Evolutionary conservation across 2,888 invertebrate genomes (phyloP).

Genomic region (Deilephila porcellus): DNA sequence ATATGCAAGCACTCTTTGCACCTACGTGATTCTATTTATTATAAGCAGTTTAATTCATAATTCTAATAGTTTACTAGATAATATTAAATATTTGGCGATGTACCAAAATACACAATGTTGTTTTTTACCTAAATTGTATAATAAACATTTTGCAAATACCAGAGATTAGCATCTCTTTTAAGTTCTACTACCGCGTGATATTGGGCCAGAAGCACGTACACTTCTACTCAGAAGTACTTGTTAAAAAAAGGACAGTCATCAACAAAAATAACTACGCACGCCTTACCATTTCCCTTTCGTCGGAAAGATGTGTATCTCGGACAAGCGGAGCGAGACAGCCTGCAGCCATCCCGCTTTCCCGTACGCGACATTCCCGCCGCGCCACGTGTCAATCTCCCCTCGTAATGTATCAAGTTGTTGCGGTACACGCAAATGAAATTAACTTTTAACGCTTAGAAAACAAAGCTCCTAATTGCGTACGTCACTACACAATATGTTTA

Average conservation of each 20-base stretch:
- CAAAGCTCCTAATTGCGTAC: conserved; percentile 66
- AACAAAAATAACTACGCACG: conserved; percentile 66
- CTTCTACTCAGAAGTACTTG: conserved; percentile 40
- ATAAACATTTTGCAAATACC: neutral
- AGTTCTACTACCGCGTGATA: neutral
- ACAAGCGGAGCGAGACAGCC: conserved; percentile 62
- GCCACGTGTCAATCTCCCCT: conserved; percentile 72
- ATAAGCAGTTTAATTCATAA: too few species aligned
- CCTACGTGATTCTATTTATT: too few species aligned
- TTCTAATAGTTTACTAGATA: too few species aligned
- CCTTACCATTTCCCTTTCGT: conserved; percentile 74
- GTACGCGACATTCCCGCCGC: conserved; percentile 64
- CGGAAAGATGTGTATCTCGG: conserved; percentile 72
- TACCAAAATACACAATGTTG: neutral
- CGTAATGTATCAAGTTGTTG: conserved; percentile 68
- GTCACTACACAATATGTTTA: conserved; percentile 39
- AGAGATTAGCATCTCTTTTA: neutral
- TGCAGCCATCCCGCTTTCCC: conserved; percentile 60
- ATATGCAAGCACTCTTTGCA: too few species aligned
- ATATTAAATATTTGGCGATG: too few species aligned
- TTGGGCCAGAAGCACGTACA: conserved; percentile 34
- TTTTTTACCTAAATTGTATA: neutral
- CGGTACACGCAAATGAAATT: conserved; percentile 60
- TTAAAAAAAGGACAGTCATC: conserved; percentile 60
- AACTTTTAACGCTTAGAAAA: conserved; percentile 62